Conservation (phyloP, 2,797 vertebrate species). For the Cyprinella venusta region DNA sequence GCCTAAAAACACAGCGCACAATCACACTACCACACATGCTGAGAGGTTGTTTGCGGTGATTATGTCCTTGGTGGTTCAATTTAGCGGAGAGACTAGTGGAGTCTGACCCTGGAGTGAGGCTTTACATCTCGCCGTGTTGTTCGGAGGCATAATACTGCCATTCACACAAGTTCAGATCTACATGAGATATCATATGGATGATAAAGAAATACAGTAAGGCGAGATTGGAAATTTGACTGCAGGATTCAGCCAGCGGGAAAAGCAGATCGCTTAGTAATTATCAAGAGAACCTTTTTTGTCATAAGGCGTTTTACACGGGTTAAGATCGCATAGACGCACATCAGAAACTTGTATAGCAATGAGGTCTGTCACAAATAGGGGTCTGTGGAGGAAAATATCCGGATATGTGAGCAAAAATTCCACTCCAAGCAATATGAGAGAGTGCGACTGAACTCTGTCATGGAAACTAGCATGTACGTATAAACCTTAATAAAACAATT, state of each 20-base stretch:
- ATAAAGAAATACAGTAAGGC: background rate
- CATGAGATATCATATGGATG: constrained; percentile 6
- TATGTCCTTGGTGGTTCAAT: constrained; percentile 48
- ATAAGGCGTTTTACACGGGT: constrained; percentile 18
- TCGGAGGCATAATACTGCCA: constrained; percentile 2
- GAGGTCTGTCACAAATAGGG: background rate
- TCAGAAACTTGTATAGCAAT: background rate
- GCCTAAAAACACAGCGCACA: constrained; percentile 35
- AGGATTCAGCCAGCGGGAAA: constrained; percentile 15
- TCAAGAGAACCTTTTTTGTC: background rate
- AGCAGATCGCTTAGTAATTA: constrained; percentile 1
- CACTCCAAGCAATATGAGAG: background rate
- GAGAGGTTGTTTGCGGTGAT: constrained; percentile 39
- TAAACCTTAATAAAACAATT: too few relatives aligned
- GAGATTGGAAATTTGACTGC: background rate
- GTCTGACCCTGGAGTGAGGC: constrained; percentile 34
- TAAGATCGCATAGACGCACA: background rate
- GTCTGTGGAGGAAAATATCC: background rate
- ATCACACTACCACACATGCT: constrained; percentile 20
- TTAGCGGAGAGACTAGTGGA: constrained; percentile 40
- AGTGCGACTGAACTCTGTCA: too few relatives aligned
- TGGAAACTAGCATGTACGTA: too few relatives aligned
- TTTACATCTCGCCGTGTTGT: constrained; percentile 26
- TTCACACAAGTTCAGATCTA: constrained; percentile 12
- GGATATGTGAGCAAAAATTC: background rate